Conservation (phyloP, 2,797 vertebrate species). For the Vireo griseus region DNA sequence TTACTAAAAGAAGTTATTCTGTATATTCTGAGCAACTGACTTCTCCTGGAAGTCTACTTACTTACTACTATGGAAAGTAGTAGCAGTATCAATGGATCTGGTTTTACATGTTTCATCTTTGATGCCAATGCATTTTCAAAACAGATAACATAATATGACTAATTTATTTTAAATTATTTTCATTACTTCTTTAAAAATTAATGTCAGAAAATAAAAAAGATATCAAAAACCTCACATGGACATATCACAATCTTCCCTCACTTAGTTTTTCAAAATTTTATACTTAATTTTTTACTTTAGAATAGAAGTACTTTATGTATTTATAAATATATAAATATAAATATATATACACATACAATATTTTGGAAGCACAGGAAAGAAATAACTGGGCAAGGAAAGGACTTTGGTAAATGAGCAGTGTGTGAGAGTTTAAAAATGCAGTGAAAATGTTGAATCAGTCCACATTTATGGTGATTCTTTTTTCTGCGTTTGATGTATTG, state of each 20-base stretch:
- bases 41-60: not conserved
- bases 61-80: not conserved
- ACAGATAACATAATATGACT: not conserved
- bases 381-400: not conserved
- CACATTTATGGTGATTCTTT: not conserved
- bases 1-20: not conserved
- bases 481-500: not conserved
- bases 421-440: not conserved
- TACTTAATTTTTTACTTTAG: not conserved
- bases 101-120: not conserved
- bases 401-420: not conserved
- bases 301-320: not conserved
- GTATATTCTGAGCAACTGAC: not conserved
- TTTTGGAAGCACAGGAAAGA: not conserved
- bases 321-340: not conserved
- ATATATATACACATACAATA: not conserved
- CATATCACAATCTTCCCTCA: not conserved
- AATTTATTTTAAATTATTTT: not conserved
- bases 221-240: accelerated
- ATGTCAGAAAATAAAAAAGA: not conserved
- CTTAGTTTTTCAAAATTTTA: not conserved
- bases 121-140: not conserved
- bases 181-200: not conserved
- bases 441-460: not conserved
- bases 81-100: not conserved